Evolutionary conservation across 2,797 vertebrate species (phyloP).

Genomic region (Vespertilio murinus): DNA sequence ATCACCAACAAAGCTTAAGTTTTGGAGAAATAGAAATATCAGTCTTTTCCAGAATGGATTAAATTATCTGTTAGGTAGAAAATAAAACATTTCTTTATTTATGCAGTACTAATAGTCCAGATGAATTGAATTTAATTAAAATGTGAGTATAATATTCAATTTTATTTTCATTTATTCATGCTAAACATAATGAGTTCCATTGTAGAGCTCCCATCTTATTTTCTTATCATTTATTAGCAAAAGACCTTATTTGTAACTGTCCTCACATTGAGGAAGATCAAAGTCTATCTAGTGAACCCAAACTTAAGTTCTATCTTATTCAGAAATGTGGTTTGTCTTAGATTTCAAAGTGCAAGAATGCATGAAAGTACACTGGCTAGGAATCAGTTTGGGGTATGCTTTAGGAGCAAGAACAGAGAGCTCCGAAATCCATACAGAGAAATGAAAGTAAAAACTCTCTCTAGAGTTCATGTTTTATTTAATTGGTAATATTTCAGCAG

Average conservation of each 20-base stretch:
- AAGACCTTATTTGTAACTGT: not conserved
- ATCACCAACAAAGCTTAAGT: not conserved
- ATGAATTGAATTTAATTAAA: not conserved
- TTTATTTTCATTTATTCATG: not conserved
- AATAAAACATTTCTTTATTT: not conserved
- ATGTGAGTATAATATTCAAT: not conserved
- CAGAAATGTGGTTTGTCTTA: conserved; percentile 14
- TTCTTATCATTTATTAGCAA: not conserved
- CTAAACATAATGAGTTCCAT: not conserved
- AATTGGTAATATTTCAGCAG: conserved; percentile 63
- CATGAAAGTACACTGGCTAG: conserved; percentile 25
- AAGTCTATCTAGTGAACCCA: not conserved
- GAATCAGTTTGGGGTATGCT: conserved; percentile 29
- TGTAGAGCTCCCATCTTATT: not conserved
- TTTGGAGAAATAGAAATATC: not conserved
- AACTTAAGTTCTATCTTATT: not conserved
- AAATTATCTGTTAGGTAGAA: not conserved
- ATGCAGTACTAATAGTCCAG: not conserved
- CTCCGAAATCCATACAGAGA: conserved; percentile 47
- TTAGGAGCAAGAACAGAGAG: conserved; percentile 24
- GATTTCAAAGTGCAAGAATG: conserved; percentile 35
- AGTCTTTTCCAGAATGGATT: not conserved
- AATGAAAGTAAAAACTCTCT: conserved; percentile 62
- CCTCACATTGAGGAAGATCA: not conserved
- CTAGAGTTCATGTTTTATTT: conserved; percentile 71